A percentile compares a stretch with the other conserved stretches of the same genome.
phyloP scores from a whole-genome alignment of 2,888 invertebrate genomes.

The Spilosoma lubricipeda region DNA sequence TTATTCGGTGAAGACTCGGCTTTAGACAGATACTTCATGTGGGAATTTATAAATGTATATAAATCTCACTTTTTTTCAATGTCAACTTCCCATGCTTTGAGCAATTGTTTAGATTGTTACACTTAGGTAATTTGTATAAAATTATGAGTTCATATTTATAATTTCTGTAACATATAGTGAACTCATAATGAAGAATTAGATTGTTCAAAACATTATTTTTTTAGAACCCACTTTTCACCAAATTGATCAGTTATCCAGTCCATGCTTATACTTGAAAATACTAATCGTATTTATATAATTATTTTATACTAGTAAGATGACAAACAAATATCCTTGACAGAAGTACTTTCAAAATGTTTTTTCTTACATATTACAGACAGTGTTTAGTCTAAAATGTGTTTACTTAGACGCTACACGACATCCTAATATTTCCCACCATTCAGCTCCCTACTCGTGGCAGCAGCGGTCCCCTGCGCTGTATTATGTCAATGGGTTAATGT shows the following conservation, averaged over 20 bases:
- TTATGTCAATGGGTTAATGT: slow-evolving; percentile 69
- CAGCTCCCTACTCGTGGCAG: slow-evolving; percentile 24
- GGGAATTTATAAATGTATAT: too few species aligned
- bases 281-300: neutral
- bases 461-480: slow-evolving; percentile 53
- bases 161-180: neutral
- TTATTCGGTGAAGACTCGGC: too few species aligned
- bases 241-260: neutral
- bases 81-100: neutral
- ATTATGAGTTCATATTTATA: neutral
- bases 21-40: neutral
- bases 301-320: neutral
- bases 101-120: neutral
- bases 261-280: neutral
- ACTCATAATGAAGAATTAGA: too few species aligned
- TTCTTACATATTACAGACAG: neutral
- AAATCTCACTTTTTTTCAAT: neutral
- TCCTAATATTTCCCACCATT: slow-evolving; percentile 14
- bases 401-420: neutral
- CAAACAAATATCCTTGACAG: neutral
- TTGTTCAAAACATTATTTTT: too few species aligned
- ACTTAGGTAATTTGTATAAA: neutral
- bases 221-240: too few species aligned
- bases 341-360: neutral
- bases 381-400: neutral